These are phyloP conservation scores for Papilio protenor DNA, from an alignment of 2,888 invertebrate species.

Conservation along the genomic window DNA sequence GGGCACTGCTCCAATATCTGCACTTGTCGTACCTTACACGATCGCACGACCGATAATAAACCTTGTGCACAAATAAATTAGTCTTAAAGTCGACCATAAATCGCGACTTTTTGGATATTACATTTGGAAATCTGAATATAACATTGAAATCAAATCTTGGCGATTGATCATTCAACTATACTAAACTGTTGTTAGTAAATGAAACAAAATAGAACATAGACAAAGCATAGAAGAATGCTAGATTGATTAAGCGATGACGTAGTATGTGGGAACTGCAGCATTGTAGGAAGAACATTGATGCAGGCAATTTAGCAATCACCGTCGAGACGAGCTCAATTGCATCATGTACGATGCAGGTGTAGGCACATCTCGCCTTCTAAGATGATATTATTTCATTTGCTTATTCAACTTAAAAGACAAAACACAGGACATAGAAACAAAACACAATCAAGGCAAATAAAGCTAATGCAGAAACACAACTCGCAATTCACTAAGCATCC, in stretches of 20 bases:
- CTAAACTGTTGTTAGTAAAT: background rate
- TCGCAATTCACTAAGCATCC: background rate
- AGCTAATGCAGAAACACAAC: background rate
- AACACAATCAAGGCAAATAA: background rate
- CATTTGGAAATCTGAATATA: background rate
- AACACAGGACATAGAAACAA: background rate
- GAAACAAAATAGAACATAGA: background rate
- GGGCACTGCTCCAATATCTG: slow-evolving; percentile 63
- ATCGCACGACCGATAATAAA: slow-evolving; percentile 4
- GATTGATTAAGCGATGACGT: background rate
- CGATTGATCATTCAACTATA: background rate
- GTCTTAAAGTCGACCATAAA: background rate
- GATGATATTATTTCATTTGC: background rate
- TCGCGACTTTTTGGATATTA: background rate
- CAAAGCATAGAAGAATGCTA: slow-evolving; percentile 1
- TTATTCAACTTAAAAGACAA: background rate
- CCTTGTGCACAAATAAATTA: slow-evolving; percentile 30
- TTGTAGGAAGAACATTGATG: slow-evolving; percentile 55
- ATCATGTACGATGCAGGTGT: slow-evolving; percentile 49
- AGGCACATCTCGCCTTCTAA: slow-evolving; percentile 30
- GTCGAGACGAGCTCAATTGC: slow-evolving; percentile 51
- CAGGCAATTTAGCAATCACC: slow-evolving; percentile 58
- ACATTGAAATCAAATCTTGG: slow-evolving; percentile 1
- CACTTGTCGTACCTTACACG: slow-evolving; percentile 58
- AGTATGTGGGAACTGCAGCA: slow-evolving; percentile 30